Percentiles rank a stretch among this genome's conserved stretches.
These are phyloP conservation scores for human (Homo sapiens) DNA, from an alignment of 2,113 vertebrate genomes.

Conservation along the genomic window DNA sequence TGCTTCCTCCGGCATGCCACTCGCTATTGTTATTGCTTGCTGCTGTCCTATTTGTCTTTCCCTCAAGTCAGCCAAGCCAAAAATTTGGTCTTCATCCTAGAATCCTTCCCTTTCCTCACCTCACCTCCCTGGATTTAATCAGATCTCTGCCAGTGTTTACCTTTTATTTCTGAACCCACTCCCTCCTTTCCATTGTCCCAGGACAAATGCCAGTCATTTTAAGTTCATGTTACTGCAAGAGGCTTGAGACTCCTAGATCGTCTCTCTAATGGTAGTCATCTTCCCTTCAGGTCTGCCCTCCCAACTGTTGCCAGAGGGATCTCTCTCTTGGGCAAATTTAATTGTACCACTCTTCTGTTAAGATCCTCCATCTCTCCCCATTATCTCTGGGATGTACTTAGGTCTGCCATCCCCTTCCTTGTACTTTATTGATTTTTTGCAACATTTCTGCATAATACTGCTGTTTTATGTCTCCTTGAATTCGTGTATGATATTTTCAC, in stretches of 20 bases:
- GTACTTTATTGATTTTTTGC: background rate
- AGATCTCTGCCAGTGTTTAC: background rate
- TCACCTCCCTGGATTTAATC: background rate
- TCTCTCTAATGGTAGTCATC: background rate
- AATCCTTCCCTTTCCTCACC: background rate
- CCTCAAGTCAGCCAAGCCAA: background rate
- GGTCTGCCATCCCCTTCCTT: background rate
- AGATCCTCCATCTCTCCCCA: background rate
- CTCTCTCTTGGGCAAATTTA: no score
- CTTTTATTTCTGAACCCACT: background rate
- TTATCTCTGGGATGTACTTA: background rate
- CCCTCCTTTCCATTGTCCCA: background rate
- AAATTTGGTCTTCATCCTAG: background rate
- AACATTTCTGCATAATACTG: accelerated
- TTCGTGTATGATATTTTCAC: background rate
- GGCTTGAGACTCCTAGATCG: background rate
- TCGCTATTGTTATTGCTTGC: background rate
- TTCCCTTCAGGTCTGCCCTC: background rate
- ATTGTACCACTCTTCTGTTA: background rate
- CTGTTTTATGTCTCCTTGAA: background rate
- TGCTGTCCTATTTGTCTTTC: background rate
- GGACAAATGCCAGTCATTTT: background rate
- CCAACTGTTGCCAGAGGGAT: background rate
- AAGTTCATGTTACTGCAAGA: background rate
- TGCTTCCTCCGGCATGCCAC: background rate